Evolutionary conservation across 2,888 invertebrate species (phyloP).

Genomic region (Tenthredo scrophulariae): DNA sequence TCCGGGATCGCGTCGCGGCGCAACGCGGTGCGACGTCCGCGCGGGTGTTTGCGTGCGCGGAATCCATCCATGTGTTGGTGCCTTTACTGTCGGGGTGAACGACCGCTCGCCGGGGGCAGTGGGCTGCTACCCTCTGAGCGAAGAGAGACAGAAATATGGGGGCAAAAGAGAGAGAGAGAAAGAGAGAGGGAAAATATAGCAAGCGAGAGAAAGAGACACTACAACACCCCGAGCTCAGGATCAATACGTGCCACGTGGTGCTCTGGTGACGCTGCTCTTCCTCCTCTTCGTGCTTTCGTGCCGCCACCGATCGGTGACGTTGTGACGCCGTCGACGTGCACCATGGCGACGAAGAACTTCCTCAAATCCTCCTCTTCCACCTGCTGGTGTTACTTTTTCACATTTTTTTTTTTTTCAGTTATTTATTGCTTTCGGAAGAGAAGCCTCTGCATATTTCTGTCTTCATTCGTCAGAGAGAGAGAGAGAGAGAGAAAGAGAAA

Average conservation of each 20-base stretch:
- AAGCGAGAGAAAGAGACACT: slow-evolving; percentile 55
- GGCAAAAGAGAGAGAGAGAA: slow-evolving; percentile 60
- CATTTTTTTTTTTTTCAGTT: background rate
- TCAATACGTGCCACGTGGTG: slow-evolving; percentile 78
- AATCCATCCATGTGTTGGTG: slow-evolving; percentile 54
- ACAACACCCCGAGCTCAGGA: slow-evolving; percentile 61
- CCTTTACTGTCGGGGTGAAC: slow-evolving; percentile 69
- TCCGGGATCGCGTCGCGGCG: slow-evolving; percentile 3
- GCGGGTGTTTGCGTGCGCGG: slow-evolving; percentile 43
- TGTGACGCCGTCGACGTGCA: slow-evolving; percentile 48
- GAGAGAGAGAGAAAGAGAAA: background rate
- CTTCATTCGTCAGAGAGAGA: background rate
- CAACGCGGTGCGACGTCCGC: background rate
- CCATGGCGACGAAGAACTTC: slow-evolving; percentile 29
- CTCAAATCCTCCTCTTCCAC: background rate
- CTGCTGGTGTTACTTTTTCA: background rate
- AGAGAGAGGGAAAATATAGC: slow-evolving; percentile 51
- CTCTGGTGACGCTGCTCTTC: slow-evolving; percentile 68
- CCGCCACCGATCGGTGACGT: slow-evolving; percentile 47
- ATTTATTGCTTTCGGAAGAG: background rate
- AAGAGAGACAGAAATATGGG: slow-evolving; percentile 61
- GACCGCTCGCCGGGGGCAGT: slow-evolving; percentile 77
- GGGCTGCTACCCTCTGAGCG: slow-evolving; percentile 76
- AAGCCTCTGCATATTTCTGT: background rate
- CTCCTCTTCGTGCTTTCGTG: slow-evolving; percentile 44